These are phyloP conservation scores for Agriopis marginaria DNA, from an alignment of 2,888 invertebrate genomes.

Conservation along the genomic window DNA sequence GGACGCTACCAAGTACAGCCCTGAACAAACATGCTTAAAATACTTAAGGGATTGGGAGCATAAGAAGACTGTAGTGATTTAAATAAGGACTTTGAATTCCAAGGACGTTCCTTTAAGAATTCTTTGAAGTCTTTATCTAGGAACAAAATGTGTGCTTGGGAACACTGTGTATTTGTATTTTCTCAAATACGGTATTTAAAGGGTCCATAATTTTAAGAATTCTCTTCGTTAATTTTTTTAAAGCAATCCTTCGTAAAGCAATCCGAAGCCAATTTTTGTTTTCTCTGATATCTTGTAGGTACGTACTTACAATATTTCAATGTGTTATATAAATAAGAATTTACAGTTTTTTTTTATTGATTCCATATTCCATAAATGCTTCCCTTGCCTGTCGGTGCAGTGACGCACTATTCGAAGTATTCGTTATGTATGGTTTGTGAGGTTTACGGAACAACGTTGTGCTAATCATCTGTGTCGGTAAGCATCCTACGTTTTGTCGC, in stretches of 20 bases:
- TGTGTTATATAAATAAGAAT: no score
- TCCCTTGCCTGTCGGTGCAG: no score
- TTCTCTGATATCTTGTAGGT: no score
- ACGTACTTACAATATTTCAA: no score
- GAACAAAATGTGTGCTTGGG: not conserved
- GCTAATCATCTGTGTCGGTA: no score
- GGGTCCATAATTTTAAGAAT: no score
- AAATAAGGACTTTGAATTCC: constrained; percentile 3
- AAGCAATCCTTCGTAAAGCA: no score
- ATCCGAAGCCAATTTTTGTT: no score
- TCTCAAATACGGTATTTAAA: not conserved
- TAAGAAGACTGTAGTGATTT: constrained; percentile 9
- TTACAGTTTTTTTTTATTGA: no score
- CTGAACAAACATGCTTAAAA: constrained; percentile 39
- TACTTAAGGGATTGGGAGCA: constrained; percentile 21
- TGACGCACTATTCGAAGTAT: no score
- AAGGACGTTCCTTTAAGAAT: not conserved
- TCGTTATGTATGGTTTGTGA: not conserved
- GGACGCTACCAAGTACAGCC: constrained; percentile 36
- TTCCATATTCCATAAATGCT: no score
- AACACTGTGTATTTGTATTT: not conserved
- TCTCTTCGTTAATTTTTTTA: no score
- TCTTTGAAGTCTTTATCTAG: not conserved
- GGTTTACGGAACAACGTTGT: not conserved
- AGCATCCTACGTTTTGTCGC: not conserved